These are phyloP conservation scores for Uropsilus gracilis DNA, from an alignment of 2,113 vertebrate genomes.

Conservation along the genomic window DNA sequence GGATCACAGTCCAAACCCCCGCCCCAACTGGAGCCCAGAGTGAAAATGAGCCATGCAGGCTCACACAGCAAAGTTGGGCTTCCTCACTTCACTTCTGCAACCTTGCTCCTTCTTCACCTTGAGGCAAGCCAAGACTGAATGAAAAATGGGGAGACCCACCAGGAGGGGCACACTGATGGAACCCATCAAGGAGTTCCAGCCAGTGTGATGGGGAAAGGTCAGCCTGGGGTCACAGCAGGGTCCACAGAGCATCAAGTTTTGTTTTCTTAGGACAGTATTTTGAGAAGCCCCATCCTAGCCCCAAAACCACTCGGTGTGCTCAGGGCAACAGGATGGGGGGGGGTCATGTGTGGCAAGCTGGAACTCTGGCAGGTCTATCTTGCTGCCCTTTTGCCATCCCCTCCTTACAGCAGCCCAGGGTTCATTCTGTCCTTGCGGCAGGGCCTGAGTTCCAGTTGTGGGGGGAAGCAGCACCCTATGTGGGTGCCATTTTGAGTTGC, in stretches of 20 bases:
- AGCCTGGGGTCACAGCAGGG: not conserved
- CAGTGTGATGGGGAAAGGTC: not conserved
- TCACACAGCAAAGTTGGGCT: not conserved
- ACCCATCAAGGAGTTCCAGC: not conserved
- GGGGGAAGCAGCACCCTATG: accelerated
- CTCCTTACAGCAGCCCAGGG: not conserved
- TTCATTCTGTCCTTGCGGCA: accelerated
- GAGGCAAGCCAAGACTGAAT: not conserved
- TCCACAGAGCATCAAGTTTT: not conserved
- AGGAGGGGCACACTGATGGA: not conserved
- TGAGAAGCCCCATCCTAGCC: not conserved
- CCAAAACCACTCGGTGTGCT: accelerated
- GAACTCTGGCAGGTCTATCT: not conserved
- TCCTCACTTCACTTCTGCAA: not conserved
- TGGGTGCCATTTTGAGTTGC: not conserved
- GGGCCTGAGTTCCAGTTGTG: accelerated
- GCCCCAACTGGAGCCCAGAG: not conserved
- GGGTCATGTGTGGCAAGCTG: not conserved
- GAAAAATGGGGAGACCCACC: not conserved
- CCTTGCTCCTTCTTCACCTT: not conserved
- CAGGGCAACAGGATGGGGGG: not conserved
- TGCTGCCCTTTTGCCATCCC: not conserved
- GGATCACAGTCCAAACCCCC: not conserved
- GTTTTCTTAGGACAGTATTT: not conserved
- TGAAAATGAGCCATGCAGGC: not conserved